phyloP scores from a whole-genome alignment of 2,888 invertebrate species.

The Epistrophe eligans region DNA sequence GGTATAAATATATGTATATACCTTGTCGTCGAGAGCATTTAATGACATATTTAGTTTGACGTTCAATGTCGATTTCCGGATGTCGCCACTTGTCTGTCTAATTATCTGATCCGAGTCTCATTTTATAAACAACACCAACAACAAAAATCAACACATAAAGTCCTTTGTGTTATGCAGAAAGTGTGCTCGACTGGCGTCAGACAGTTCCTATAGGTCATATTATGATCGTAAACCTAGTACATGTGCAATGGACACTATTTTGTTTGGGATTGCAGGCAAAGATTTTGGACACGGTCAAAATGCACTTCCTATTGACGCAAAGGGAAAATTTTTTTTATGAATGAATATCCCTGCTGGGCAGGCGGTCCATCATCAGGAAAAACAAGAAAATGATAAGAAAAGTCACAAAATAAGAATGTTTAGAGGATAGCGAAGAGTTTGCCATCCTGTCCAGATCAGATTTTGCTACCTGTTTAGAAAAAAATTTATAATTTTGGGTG shows the following conservation, averaged over 20 bases:
- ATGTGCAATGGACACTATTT: constrained; percentile 29
- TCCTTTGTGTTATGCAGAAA: constrained; percentile 26
- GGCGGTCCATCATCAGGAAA: constrained; percentile 46
- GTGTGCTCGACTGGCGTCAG: constrained; percentile 70
- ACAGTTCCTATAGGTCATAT: constrained; percentile 48
- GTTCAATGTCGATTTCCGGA: constrained; percentile 68
- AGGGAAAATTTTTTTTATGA: constrained; percentile 74
- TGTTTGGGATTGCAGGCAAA: constrained; percentile 49
- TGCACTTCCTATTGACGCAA: constrained; percentile 36
- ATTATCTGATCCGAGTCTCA: constrained; percentile 68
- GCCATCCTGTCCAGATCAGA: too few relatives aligned
- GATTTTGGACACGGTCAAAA: constrained; percentile 26
- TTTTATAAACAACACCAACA: constrained; percentile 44
- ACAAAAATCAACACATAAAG: background rate
- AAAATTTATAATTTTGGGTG: constrained; percentile 1
- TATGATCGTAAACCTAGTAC: constrained; percentile 52
- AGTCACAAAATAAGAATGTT: constrained; percentile 17
- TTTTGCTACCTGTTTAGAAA: constrained; percentile 25
- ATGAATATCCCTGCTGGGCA: constrained; percentile 78
- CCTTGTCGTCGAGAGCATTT: constrained; percentile 64
- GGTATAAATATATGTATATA: constrained; percentile 35
- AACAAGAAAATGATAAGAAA: constrained; percentile 56
- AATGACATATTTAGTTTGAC: constrained; percentile 73
- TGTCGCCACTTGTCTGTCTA: constrained; percentile 75
- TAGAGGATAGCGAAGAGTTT: background rate